Conservation (phyloP, 2,888 invertebrate genomes). For the Ctena decussata region DNA sequence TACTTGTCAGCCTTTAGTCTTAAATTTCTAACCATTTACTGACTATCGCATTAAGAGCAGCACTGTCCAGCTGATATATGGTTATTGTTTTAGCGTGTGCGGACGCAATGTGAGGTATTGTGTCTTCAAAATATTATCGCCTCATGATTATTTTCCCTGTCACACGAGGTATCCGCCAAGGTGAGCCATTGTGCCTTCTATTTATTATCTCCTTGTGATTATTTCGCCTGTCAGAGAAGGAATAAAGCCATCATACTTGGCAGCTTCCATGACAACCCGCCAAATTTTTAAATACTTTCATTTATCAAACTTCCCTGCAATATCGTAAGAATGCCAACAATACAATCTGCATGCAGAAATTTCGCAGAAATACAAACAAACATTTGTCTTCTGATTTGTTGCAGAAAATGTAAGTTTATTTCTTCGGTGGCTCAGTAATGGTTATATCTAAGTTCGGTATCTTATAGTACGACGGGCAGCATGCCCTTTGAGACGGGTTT, state of each 20-base stretch:
- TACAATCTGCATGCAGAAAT: not conserved
- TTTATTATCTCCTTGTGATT: conserved; percentile 10
- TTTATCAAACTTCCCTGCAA: not conserved
- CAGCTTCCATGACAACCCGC: not conserved
- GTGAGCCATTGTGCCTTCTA: conserved; percentile 52
- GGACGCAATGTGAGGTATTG: conserved; percentile 40
- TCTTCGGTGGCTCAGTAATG: too few species aligned
- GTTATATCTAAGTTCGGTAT: too few species aligned
- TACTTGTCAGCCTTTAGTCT: not conserved
- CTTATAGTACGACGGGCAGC: too few species aligned
- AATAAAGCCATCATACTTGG: not conserved
- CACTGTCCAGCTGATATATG: not conserved
- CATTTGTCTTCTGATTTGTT: not conserved
- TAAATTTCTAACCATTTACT: not conserved
- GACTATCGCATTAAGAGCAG: not conserved
- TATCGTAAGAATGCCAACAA: not conserved
- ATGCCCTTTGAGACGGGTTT: too few species aligned
- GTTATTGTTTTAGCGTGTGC: conserved; percentile 6
- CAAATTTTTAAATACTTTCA: not conserved
- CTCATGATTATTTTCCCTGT: conserved; percentile 42
- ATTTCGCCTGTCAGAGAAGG: conserved; percentile 4
- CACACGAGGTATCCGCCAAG: conserved; percentile 19
- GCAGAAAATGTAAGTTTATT: too few species aligned
- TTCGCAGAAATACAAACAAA: not conserved
- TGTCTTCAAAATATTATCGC: conserved; percentile 49